phyloP scores from a whole-genome alignment of 2,113 vertebrate genomes.

The Eolophus roseicapilla region DNA sequence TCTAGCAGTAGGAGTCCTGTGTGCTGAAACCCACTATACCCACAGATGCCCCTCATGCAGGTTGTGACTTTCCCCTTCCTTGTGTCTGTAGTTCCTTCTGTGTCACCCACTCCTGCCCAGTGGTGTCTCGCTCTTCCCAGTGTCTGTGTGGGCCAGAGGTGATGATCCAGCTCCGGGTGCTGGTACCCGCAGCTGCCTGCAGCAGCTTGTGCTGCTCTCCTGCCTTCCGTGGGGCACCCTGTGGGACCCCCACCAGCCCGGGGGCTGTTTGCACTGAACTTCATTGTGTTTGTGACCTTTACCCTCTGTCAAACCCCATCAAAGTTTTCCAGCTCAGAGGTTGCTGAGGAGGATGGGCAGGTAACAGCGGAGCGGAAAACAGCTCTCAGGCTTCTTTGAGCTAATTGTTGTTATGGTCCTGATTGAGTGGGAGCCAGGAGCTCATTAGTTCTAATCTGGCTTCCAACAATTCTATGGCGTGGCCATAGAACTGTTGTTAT shows the following conservation, averaged over 20 bases:
- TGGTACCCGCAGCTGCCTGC: neutral
- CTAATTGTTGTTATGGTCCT: constrained; percentile 32
- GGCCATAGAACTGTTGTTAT: neutral
- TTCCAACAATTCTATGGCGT: neutral
- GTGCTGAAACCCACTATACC: accelerated
- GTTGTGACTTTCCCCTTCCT: neutral
- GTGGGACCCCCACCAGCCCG: neutral
- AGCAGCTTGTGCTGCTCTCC: neutral
- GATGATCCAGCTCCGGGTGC: accelerated
- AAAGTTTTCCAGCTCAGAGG: neutral
- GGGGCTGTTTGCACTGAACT: neutral
- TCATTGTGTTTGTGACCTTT: neutral
- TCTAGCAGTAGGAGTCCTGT: neutral
- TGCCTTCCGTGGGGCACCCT: neutral
- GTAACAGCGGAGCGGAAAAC: neutral
- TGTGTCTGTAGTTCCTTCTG: neutral
- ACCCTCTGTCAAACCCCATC: neutral
- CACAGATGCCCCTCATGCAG: accelerated
- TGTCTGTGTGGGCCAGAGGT: neutral
- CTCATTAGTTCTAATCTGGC: constrained; percentile 38
- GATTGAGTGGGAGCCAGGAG: constrained; percentile 38
- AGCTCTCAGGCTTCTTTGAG: neutral
- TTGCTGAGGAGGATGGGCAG: neutral
- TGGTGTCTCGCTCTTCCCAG: neutral
- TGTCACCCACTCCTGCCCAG: neutral